Evolutionary conservation across 2,113 vertebrate species (phyloP).

Genomic region (Paracanthobrama guichenoti): DNA sequence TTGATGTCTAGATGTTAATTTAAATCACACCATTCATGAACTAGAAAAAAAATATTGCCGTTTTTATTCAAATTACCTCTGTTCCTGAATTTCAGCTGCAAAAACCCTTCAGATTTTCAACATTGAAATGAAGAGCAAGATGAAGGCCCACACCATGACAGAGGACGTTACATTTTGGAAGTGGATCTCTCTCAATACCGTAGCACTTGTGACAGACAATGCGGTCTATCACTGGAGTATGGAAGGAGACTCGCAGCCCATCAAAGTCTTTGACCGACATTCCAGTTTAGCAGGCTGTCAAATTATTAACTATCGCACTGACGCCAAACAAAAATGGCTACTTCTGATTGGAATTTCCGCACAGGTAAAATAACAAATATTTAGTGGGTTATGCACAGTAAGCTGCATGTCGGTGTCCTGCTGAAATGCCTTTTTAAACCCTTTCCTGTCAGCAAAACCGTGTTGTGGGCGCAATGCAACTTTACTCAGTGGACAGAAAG

Average conservation of each 20-base stretch:
- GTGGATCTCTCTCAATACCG: constrained; percentile 98
- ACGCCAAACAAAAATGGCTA: constrained; percentile 98
- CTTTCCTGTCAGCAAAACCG: constrained; percentile 89
- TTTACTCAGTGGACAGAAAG: constrained; percentile 98
- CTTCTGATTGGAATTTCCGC: constrained; percentile 97
- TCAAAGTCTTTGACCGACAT: constrained; percentile 98
- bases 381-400: neutral
- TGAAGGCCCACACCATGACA: constrained; percentile 99
- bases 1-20: constrained; percentile 24
- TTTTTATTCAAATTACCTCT: constrained; percentile 21
- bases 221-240: constrained; percentile 99
- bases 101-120: constrained; percentile 99
- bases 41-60: neutral
- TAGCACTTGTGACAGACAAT: constrained; percentile 96
- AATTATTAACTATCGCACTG: constrained; percentile 98
- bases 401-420: neutral
- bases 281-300: constrained; percentile 97
- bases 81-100: constrained; percentile 82
- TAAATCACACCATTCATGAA: neutral
- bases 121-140: constrained; percentile 99
- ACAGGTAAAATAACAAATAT: constrained; percentile 77
- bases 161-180: constrained; percentile 99
- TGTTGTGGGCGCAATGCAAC: constrained; percentile 98
- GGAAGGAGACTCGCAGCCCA: constrained; percentile 96
- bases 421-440: neutral